Evolutionary conservation across 2,113 vertebrate species (phyloP).

Genomic region (Sebastes fasciatus): DNA sequence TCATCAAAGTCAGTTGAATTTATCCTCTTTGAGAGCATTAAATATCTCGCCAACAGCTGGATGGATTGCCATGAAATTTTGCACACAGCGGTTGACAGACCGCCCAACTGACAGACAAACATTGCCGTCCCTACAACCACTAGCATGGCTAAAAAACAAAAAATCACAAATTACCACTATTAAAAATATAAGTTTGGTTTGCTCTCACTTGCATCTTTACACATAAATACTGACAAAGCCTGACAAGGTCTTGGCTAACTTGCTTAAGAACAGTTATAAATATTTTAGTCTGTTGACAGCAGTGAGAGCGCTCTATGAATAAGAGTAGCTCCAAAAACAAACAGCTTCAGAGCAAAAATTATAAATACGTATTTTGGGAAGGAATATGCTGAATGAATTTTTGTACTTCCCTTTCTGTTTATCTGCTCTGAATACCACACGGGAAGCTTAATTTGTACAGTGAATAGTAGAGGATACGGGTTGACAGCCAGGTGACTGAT

Average conservation of each 20-base stretch:
- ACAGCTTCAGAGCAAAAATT: neutral
- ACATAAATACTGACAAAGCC: neutral
- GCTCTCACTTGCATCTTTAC: neutral
- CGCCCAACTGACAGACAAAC: neutral
- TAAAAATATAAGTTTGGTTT: neutral
- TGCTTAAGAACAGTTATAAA: constrained; percentile 1
- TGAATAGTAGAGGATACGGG: neutral
- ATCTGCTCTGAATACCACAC: neutral
- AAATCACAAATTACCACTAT: neutral
- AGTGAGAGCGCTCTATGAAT: neutral
- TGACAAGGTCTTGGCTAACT: neutral
- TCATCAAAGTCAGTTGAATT: neutral
- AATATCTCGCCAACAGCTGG: neutral
- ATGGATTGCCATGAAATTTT: neutral
- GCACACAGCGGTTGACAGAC: neutral
- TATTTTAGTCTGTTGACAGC: constrained; percentile 14
- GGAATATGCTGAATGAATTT: neutral
- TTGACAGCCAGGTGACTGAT: constrained; percentile 13
- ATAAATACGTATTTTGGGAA: neutral
- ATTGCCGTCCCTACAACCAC: neutral
- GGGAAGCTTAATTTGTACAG: neutral
- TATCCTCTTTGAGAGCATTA: neutral
- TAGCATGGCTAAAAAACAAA: neutral
- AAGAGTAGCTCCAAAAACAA: neutral
- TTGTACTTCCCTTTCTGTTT: neutral